These are phyloP conservation scores for Micropoecilia bifurca DNA, from an alignment of 2,797 vertebrate species.

Conservation along the genomic window DNA sequence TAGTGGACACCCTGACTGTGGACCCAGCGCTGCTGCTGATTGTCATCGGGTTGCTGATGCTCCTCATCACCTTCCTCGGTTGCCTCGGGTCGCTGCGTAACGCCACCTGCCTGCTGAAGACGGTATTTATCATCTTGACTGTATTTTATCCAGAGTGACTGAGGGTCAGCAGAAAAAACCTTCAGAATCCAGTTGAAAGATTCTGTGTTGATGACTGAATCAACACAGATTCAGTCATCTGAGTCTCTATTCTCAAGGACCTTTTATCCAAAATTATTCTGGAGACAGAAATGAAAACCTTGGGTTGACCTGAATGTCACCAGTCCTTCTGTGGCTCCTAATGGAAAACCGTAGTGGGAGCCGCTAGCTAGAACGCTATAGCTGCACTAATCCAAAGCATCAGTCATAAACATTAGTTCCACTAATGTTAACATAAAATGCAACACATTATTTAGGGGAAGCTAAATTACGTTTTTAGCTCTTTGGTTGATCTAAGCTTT, in stretches of 20 bases:
- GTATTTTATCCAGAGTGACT: not conserved
- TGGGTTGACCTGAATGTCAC: not conserved
- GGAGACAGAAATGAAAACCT: not conserved
- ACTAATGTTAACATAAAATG: no score
- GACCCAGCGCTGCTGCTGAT: constrained; percentile 85
- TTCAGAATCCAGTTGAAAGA: no score
- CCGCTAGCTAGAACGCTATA: no score
- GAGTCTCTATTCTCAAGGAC: not conserved
- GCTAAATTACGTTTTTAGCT: no score
- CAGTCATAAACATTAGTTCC: no score
- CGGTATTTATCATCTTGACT: constrained; percentile 31
- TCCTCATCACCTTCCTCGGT: constrained; percentile 83
- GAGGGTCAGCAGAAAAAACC: not conserved
- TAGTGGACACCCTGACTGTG: constrained; percentile 80
- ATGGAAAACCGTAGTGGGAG: no score
- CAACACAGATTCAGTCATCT: no score
- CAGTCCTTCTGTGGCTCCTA: not conserved
- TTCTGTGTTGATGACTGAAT: not conserved
- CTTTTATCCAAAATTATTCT: not conserved
- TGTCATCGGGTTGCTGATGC: constrained; percentile 77
- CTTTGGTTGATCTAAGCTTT: no score
- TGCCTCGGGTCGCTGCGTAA: constrained; percentile 84
- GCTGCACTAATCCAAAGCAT: no score
- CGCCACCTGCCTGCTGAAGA: constrained; percentile 75
- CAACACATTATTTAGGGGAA: no score